phyloP scores from a whole-genome alignment of 2,113 vertebrate species.

The Anser brachyrhynchus region DNA sequence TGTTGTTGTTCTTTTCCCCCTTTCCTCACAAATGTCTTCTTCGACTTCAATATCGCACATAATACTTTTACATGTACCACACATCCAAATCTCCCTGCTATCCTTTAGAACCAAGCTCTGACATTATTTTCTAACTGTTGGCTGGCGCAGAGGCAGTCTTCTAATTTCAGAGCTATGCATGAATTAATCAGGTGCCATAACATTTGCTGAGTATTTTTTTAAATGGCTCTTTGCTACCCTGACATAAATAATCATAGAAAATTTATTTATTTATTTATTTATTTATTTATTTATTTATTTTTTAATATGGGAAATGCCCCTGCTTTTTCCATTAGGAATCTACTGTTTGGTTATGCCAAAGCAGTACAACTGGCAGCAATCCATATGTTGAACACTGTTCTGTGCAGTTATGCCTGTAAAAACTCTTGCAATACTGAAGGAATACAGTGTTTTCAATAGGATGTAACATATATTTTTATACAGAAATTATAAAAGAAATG shows the following conservation, averaged over 20 bases:
- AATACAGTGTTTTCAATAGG: neutral
- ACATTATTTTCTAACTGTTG: neutral
- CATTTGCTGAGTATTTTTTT: neutral
- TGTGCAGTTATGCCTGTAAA: neutral
- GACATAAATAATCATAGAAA: neutral
- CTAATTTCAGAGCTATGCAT: neutral
- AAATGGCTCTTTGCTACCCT: neutral
- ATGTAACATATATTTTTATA: neutral
- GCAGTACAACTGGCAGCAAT: neutral
- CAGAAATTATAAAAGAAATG: neutral
- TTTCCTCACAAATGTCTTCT: neutral
- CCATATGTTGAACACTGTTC: accelerated
- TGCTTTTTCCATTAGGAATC: neutral
- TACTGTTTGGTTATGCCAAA: neutral
- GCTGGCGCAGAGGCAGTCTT: neutral
- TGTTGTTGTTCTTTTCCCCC: neutral
- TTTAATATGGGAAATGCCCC: neutral
- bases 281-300: neutral
- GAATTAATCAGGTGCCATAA: neutral
- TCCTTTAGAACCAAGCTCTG: neutral
- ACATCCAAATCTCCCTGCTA: accelerated
- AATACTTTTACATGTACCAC: neutral
- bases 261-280: too few relatives aligned
- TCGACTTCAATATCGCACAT: neutral
- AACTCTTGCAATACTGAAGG: neutral